Conservation (phyloP, 1,140 invertebrate genomes). For the Saccostrea cuccullata region DNA sequence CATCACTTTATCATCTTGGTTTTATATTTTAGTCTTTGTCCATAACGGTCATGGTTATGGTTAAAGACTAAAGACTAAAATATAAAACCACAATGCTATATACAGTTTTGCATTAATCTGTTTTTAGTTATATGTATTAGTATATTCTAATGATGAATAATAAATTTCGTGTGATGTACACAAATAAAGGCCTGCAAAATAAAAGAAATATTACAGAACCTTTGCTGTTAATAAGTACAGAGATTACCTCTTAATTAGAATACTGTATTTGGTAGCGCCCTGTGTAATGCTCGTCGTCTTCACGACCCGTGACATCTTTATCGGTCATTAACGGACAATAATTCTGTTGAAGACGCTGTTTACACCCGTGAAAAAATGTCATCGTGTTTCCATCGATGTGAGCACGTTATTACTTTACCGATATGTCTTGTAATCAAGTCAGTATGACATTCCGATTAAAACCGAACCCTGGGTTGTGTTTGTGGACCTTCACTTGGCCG, state of each 20-base stretch:
- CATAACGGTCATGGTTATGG: too few species aligned
- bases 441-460: constrained; percentile 6
- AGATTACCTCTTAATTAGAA: neutral
- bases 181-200: too few species aligned
- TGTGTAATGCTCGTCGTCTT: neutral
- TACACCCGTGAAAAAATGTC: constrained; percentile 26
- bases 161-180: too few species aligned
- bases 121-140: too few species aligned
- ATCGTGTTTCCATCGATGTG: neutral
- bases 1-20: too few species aligned
- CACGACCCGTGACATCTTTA: neutral
- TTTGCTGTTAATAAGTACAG: neutral
- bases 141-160: too few species aligned
- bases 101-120: too few species aligned
- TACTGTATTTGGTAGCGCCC: neutral
- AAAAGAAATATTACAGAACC: too few species aligned
- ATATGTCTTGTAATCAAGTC: neutral
- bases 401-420: neutral
- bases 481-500: neutral
- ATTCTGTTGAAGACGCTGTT: neutral
- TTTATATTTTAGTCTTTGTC: too few species aligned
- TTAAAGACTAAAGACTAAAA: too few species aligned
- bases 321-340: neutral
- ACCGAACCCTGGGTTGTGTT: neutral
- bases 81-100: too few species aligned